Base-by-base conservation (phyloP, 2,888 invertebrate genomes). In the Andrena trimmerana region DNA sequence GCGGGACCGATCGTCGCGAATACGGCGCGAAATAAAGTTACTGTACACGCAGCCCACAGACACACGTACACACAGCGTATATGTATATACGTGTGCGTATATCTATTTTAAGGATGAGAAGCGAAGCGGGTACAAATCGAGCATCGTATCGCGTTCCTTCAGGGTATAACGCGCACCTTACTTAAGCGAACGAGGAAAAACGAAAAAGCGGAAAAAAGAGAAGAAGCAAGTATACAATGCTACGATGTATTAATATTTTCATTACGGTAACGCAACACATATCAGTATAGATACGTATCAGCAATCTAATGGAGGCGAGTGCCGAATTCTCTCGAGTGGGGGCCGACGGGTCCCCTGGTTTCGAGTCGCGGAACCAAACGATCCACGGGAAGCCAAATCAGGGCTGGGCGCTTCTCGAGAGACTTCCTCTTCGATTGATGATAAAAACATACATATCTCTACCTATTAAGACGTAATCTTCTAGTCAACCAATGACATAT, bases 241-340 rank as follows among this genome's bases (percentile, higher is more conserved):
- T 88, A 70, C 72, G 74, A 72, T 77, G 74, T 88, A 89, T 67
- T 89, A 72, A 88, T 89, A 89, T 88, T 88, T 88, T 88, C 88
- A 88, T 84, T 89, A 86, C 86, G 81, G 65, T 83, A 86, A 89
- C 60, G 77, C 77, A 76, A 86, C 85, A 84, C 90, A 89, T 89
- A 89, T 89, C 89, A 86, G 50, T 88, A 81, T 80, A 77, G 71
- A 83, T 84, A 88, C 89, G 88, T 88, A 88, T 88, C 89, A 88
- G 54, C 86, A 86, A 88, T 76, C 60, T 78, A 83, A 83, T 66
- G 75, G 70, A 77, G 67, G 65, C 13, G 78, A 68, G 52, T 76
- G 72, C 33, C 66, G 78, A 75, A 82, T 81, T 89, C 84, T 82
- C 79, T 78, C 62, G 63, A 71, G 80, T 65, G 66, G 72, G 29